Percentiles rank a stretch among this genome's conserved stretches.
Conservation (phyloP, 2,888 invertebrate genomes). For the Thymelicus acteon region DNA sequence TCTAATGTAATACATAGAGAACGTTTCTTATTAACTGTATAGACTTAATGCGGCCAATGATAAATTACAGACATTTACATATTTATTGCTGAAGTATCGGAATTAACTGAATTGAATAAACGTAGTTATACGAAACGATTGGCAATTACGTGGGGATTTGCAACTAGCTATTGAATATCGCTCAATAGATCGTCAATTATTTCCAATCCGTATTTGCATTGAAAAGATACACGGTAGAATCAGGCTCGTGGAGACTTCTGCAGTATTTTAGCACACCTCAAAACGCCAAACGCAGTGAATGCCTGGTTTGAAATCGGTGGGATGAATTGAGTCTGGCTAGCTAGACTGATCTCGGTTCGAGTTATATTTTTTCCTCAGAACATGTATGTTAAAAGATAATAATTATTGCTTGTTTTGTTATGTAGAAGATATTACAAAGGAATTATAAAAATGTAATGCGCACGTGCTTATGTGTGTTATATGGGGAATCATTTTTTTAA, state of each 20-base stretch:
- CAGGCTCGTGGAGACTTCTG: neutral
- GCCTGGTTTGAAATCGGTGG: neutral
- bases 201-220: slow-evolving; percentile 5
- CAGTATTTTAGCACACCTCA: neutral
- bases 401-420: too few relatives aligned
- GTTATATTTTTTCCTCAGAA: too few relatives aligned
- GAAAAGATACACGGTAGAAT: slow-evolving; percentile 8
- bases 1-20: slow-evolving; percentile 17
- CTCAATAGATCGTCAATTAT: slow-evolving; percentile 10
- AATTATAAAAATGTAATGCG: too few relatives aligned
- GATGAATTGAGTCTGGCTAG: neutral
- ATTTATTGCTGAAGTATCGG: slow-evolving; percentile 30
- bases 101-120: slow-evolving; percentile 29
- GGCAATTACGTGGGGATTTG: slow-evolving; percentile 16
- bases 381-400: too few relatives aligned
- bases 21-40: slow-evolving; percentile 12
- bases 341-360: neutral
- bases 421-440: too few relatives aligned
- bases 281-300: slow-evolving; percentile 1
- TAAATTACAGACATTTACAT: slow-evolving; percentile 23
- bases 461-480: too few relatives aligned
- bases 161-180: slow-evolving; percentile 18
- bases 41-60: slow-evolving; percentile 17
- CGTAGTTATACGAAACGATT: slow-evolving; percentile 13
- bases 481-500: too few relatives aligned